Evolutionary conservation across 2,113 vertebrate species (phyloP), one percentile per base, ranked within the genome.

Genomic region (Edolisoma coerulescens): DNA sequence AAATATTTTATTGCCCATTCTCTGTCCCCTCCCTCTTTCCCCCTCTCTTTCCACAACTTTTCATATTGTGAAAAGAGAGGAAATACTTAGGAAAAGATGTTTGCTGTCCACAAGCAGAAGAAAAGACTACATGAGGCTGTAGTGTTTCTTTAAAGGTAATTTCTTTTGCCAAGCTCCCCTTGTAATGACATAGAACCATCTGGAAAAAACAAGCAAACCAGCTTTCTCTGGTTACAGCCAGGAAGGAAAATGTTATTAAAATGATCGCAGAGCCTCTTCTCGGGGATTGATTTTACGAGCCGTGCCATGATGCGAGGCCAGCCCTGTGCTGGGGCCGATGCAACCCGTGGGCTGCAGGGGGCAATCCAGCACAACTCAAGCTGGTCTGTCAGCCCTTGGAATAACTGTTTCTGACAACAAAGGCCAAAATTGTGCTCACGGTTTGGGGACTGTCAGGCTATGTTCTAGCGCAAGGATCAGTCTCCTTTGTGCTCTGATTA

Each of bases 361-460:
- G 97, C 98, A 98, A 96, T 97, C 76, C 97, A 96, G 97, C 95
- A 98, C 96, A 97, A 42, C 37, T 32, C 65, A 96, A 95, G 42
- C 45, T 49, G 69, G 4, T 47, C 54, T 22, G 13, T 22, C 61
- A 69, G 50, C 52, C 17, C 54, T 42, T 26, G 7, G 11, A 71
- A 68, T 3, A 70, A 53, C 60, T 81, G 9, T 13, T 92, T 21
- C 87, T 88, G 87, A 96, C 95, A 97, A 98, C 97, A 98, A 98
- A 97, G 96, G 71, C 95, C 85, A 61, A 89, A 96, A 93, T 35
- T 95, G 80, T 52, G 74, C 79, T 96, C 81, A 7, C 11, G 49
- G 57, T 95, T 63, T 91, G 95, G 89, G 97, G 96, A 89, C 82
- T 41, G 84, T 52, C 45, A 71, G 91, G 69, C 86, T 82, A 13